Evolutionary conservation across 2,888 invertebrate species (phyloP), one percentile per base, ranked within the genome.

Genomic region (Teleogryllus oceanicus): DNA sequence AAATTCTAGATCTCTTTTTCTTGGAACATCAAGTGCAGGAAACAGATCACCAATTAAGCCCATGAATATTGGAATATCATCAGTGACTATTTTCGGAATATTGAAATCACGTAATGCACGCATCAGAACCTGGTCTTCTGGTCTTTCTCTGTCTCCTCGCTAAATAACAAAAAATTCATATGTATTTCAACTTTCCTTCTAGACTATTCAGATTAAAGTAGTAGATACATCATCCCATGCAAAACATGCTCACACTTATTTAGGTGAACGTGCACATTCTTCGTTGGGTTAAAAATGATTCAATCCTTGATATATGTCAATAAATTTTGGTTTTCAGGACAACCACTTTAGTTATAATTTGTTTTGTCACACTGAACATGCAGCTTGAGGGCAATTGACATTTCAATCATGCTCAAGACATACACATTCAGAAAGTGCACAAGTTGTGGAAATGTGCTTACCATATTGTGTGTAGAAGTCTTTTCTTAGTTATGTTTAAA

Each of bases 121-220:
- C 97, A 97, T 97, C 78, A 97, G 87, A 74, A 96, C 96, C 89
- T 97, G 96, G 87, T 97, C 97, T 88, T 97, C 97, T 0, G 96
- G 94, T 62, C 94, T 89, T 50, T 88, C 88, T 79, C 92, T 90
- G 85, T 95, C 95, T 79, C 92, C 91, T 83, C 94, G 89, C 91
- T 91, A 82, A 13, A 84, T 81, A 80, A 49, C 20, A 80, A 49
- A 80, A 76, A 62, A 62, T 18, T 62, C 8, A 18, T 13, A 62
- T 12, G 13, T 62, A 62, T 62, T n/a, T 62, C 62, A 62, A 62
- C 11, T 37, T 37, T 37, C 37, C 8, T 37, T 37, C 37, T 37
- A 37, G 5, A 37, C 37, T 37, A 37, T 37, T 37, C 37, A 13
- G 62, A 62, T 18, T 62, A 62, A 18, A 18, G 62, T 62, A 1